Percentiles rank a stretch among this genome's conserved stretches.
These are phyloP conservation scores for Polyergus mexicanus DNA, from an alignment of 1,140 invertebrate species.

Conservation along the genomic window DNA sequence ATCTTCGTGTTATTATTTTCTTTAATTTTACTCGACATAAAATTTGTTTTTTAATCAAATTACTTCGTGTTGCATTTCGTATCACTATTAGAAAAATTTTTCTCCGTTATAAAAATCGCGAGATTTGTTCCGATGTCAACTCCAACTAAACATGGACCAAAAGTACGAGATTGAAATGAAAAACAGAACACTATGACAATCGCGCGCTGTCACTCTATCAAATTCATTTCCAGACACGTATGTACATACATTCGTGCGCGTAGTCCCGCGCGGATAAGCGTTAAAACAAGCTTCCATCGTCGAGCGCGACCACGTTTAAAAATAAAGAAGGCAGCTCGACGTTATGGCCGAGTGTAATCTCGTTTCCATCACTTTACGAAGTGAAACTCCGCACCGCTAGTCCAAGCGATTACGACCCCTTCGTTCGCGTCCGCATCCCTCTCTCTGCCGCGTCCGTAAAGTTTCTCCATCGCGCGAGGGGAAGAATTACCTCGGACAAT, in stretches of 20 bases:
- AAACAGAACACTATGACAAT: constrained; percentile 41
- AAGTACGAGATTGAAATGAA: constrained; percentile 20
- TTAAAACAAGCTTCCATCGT: constrained; percentile 29
- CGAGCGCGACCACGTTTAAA: not conserved
- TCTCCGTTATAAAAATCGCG: constrained; percentile 5
- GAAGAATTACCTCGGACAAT: constrained; percentile 82
- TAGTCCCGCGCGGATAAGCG: not conserved
- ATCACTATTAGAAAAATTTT: constrained; percentile 1
- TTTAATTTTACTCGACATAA: not conserved
- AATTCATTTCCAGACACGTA: constrained; percentile 42
- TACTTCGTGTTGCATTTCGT: not conserved
- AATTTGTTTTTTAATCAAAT: not conserved
- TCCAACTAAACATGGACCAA: constrained; percentile 9
- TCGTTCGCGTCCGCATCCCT: constrained; percentile 19
- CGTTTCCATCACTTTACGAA: constrained; percentile 63
- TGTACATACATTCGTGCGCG: not conserved
- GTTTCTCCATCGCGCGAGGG: constrained; percentile 45
- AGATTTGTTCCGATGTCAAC: constrained; percentile 27
- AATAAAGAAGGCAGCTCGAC: constrained; percentile 53
- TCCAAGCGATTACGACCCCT: constrained; percentile 31
- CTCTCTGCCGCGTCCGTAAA: constrained; percentile 38
- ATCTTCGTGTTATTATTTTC: not conserved
- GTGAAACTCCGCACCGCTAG: constrained; percentile 64
- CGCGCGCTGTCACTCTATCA: constrained; percentile 48
- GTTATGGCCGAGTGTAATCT: constrained; percentile 68